Conservation (phyloP, 1,140 invertebrate genomes). For the Dendroctonus ponderosae region DNA sequence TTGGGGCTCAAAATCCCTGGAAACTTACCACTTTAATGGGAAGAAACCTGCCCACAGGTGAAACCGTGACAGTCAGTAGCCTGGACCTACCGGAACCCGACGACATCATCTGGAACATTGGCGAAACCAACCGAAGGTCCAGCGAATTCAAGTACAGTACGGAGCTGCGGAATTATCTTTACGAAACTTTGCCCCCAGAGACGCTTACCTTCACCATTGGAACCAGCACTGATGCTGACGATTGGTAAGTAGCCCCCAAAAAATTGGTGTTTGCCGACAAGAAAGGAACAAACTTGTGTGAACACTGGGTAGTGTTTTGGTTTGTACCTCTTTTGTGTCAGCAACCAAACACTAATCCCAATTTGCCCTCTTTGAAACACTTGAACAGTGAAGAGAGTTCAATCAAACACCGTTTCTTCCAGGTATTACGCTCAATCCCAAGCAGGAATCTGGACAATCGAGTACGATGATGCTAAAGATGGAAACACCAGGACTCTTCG, state of each 20-base stretch:
- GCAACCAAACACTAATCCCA: no score
- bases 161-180: slow-evolving; percentile 11
- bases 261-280: no score
- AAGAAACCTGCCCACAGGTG: not conserved
- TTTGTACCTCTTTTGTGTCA: no score
- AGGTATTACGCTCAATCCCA: slow-evolving; percentile 20
- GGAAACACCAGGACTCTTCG: slow-evolving; percentile 12
- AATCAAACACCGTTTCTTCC: no score
- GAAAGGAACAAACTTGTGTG: no score
- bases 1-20: no score
- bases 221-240: not conserved
- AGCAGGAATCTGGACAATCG: slow-evolving; percentile 16
- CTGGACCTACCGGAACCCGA: slow-evolving; percentile 2
- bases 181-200: slow-evolving; percentile 7
- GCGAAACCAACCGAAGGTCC: slow-evolving; percentile 9
- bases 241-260: slow-evolving; percentile 5
- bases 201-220: slow-evolving; percentile 11
- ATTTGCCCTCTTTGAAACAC: no score
- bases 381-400: no score
- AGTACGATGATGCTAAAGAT: slow-evolving; percentile 8
- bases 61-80: not conserved
- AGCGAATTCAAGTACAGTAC: slow-evolving; percentile 17
- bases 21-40: no score
- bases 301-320: no score
- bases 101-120: slow-evolving; percentile 15